Evolutionary conservation across 2,888 invertebrate genomes (phyloP), one percentile per base, ranked within the genome.

Genomic region (Gastracanthus pulcherrimus): DNA sequence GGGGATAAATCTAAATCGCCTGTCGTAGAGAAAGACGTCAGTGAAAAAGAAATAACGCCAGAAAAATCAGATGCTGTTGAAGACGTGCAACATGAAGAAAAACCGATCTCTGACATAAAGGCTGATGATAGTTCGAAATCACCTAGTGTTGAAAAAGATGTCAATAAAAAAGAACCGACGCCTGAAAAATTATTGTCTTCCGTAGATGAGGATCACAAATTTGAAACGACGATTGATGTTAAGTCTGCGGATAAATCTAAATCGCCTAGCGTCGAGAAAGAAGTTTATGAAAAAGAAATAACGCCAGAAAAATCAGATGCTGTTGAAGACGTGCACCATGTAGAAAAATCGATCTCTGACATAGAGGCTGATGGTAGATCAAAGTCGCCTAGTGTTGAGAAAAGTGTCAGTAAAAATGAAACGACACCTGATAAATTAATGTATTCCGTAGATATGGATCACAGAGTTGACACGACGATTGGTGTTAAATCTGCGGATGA

Each of bases 1-100:
- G 38, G 38, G 3, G 38, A 38, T 3, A 13, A 38, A 1, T 38
- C 38, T 11, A 38, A 1, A 38, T 38, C 38, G 7, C 38, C 3
- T 7, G 13, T 1, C 13, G 3, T 38, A 7, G 38, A 38, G 13
- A 11, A 1, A 38, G 13, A 38, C 7, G 38, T 9, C 38, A 13
- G 13, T 11, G 13, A 38, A 38, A 38, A 38, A 9, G 67, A 64
- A 26, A 29, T 41, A n/a, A 23, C 64, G 4, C 79, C 81, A n/a
- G 11, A 81, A 34, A 26, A 6, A 29, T 0, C 16, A 2, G n/a
- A 1, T 6, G 31, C 26, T 4, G 16, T 19, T 7, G 7, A 51
- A 7, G n/a, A n/a, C n/a, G n/a, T n/a, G n/a, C n/a, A n/a, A n/a
- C n/a, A n/a, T n/a, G n/a, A n/a, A n/a, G n/a, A n/a, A n/a, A n/a